Evolutionary conservation across 2,113 vertebrate genomes (phyloP), one percentile per base, ranked within the genome.

Genomic region (Anoplopoma fimbria): DNA sequence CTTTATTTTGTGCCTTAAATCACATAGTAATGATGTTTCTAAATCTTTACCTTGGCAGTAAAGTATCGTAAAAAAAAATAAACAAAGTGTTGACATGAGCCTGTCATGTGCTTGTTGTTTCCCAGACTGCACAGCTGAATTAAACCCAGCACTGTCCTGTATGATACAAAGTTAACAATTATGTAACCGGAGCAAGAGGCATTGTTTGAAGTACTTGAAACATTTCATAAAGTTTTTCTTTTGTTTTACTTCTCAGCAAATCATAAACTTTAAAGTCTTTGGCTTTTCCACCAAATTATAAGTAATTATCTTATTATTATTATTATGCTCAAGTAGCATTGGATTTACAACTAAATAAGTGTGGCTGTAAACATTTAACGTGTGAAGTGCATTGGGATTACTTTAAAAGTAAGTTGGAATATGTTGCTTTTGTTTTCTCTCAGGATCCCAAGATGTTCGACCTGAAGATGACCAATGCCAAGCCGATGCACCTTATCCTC

Each of bases 401-500:
- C 13, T 40, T 74, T 47, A 51, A 57, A 62, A 14, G 8, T 4
- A 33, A 57, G 5, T 23, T 76, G 4, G 17, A 31, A 62, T 55
- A 13, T 63, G 4, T 51, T 47, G 25, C 13, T 31, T 45, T 81
- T 60, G 5, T 68, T 17, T 77, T 25, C 14, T 64, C 3, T 29
- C 63, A 93, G 91, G 61, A 65, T 2, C 0, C 0, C 9, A 29
- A 1, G 0, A 5, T 93, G 0, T 90, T 88, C 19, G 0, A 0
- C 9, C 33, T 95, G 1, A 0, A 91, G 2, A 21, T 93, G 68
- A 33, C 19, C 0, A 17, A 40, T 0, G 69, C 89, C 68, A 90
- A 14, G 45, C 88, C 91, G 0, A 88, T 90, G 86, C 71, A 86
- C 72, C 42, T 94, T 9, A 91, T 95, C 80, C 31, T 95, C 75